These are phyloP conservation scores for Eremobia ochroleuca DNA, from an alignment of 2,888 invertebrate genomes.

Conservation along the genomic window DNA sequence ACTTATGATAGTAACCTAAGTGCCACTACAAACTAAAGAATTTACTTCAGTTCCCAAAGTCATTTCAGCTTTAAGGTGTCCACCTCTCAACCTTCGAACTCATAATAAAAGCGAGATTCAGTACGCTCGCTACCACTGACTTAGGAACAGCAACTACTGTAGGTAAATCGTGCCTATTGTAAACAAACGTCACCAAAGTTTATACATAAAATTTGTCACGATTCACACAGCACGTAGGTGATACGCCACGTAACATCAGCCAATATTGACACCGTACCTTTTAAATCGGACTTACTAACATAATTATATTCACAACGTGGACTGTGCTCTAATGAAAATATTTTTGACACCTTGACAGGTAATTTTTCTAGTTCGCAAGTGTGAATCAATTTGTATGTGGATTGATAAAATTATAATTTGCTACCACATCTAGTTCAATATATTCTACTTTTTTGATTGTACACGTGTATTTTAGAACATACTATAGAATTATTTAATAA, in stretches of 20 bases:
- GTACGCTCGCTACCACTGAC: conserved; percentile 4
- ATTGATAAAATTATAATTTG: conserved; percentile 28
- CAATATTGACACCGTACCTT: conserved; percentile 25
- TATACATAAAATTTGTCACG: conserved; percentile 58
- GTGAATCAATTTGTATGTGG: conserved; percentile 20
- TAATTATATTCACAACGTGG: conserved; percentile 31
- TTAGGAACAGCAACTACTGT: conserved; percentile 23
- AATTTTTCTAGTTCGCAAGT: conserved; percentile 30
- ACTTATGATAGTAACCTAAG: background rate
- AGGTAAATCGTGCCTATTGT: conserved; percentile 36
- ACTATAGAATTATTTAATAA: background rate
- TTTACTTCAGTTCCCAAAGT: background rate
- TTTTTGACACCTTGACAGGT: conserved; percentile 24
- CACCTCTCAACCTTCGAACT: background rate
- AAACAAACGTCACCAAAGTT: conserved; percentile 59
- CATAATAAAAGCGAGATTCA: background rate
- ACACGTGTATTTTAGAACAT: conserved; percentile 9
- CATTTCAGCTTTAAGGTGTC: background rate
- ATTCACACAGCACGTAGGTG: conserved; percentile 59
- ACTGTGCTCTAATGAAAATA: conserved; percentile 33
- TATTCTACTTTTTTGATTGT: conserved; percentile 13
- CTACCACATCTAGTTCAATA: conserved; percentile 5
- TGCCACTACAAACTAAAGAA: background rate
- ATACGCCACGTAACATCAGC: conserved; percentile 34
- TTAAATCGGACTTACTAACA: conserved; percentile 47